Conservation (phyloP, 1,140 invertebrate species). For the Drosophila kanapiae region DNA sequence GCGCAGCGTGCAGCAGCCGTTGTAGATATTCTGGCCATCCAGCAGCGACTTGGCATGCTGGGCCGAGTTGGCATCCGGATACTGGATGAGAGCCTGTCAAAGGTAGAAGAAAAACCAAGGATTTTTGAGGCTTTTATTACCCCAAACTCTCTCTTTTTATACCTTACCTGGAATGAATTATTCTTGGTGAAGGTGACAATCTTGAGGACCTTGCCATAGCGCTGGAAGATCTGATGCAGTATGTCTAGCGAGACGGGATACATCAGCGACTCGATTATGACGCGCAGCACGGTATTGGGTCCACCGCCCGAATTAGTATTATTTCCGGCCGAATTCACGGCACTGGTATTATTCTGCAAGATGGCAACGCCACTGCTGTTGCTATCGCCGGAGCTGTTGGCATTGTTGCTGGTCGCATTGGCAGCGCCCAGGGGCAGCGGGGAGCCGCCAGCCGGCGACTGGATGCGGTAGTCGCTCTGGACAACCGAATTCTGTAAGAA, state of each 20-base stretch:
- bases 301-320: constrained; percentile 92
- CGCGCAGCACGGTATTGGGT: constrained; percentile 97
- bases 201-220: constrained; percentile 98
- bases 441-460: constrained; percentile 83
- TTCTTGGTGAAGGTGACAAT: constrained; percentile 99
- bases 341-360: constrained; percentile 84
- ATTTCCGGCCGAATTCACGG: constrained; percentile 68
- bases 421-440: constrained; percentile 81
- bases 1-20: constrained; percentile 99
- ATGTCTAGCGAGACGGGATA: constrained; percentile 99
- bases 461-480: constrained; percentile 81
- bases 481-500: constrained; percentile 87
- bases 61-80: constrained; percentile 97
- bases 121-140: background rate
- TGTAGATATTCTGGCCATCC: constrained; percentile 99
- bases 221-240: constrained; percentile 98
- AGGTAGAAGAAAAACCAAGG: background rate
- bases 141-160: accelerated
- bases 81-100: constrained; percentile 97
- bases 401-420: constrained; percentile 66
- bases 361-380: constrained; percentile 70
- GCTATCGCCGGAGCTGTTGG: constrained; percentile 69
- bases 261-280: constrained; percentile 99
- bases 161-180: constrained; percentile 93
- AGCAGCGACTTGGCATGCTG: constrained; percentile 97